Conservation (phyloP, 2,888 invertebrate species). For the Scrobipalpa costella region DNA sequence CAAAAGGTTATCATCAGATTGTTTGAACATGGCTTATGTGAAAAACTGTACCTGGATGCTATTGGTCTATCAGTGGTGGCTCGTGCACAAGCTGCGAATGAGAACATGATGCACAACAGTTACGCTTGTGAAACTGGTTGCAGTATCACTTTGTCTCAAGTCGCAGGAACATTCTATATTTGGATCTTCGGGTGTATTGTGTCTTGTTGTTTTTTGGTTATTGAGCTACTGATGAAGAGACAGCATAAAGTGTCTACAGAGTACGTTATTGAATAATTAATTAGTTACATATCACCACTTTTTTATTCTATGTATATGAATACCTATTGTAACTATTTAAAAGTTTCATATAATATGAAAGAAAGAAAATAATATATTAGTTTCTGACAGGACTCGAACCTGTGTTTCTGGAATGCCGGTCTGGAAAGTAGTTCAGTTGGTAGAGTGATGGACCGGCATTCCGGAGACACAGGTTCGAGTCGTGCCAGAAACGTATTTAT, state of each 20-base stretch:
- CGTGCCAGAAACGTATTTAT: no score
- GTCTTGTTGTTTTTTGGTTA: slow-evolving; percentile 48
- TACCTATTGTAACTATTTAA: no score
- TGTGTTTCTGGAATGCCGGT: no score
- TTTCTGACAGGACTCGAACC: no score
- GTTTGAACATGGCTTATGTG: slow-evolving; percentile 63
- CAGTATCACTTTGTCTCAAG: slow-evolving; percentile 52
- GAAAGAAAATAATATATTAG: no score
- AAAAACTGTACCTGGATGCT: slow-evolving; percentile 52
- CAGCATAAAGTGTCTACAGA: not conserved
- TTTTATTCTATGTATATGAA: no score
- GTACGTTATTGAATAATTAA: not conserved
- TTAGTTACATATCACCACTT: not conserved
- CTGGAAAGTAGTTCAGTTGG: no score
- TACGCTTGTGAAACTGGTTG: slow-evolving; percentile 64
- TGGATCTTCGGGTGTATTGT: slow-evolving; percentile 56
- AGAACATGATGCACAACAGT: slow-evolving; percentile 53
- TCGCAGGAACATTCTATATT: slow-evolving; percentile 55
- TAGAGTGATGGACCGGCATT: no score
- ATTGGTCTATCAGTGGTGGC: slow-evolving; percentile 54
- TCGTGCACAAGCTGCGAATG: slow-evolving; percentile 48
- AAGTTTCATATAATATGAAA: no score
- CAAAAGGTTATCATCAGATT: slow-evolving; percentile 46
- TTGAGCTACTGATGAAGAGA: slow-evolving; percentile 42
- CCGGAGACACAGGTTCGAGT: no score